phyloP scores from a whole-genome alignment of 2,113 vertebrate species.

The Paramormyrops kingsleyae region DNA sequence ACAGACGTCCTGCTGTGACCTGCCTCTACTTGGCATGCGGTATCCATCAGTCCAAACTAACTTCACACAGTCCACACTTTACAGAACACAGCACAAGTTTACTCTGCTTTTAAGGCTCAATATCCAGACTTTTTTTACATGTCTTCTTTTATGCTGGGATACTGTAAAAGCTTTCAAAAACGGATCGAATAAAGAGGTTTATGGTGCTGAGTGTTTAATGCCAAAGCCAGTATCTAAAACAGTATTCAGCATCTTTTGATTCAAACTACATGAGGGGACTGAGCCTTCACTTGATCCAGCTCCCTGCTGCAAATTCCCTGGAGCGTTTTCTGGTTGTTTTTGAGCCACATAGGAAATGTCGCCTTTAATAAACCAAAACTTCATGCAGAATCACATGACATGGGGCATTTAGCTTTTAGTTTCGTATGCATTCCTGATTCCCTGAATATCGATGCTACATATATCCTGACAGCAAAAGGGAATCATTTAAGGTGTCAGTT shows the following conservation, averaged over 20 bases:
- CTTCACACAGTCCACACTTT: constrained; percentile 48
- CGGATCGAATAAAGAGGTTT: constrained; percentile 44
- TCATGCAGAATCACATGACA: constrained; percentile 18
- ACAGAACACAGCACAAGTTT: constrained; percentile 53
- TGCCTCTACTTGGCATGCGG: constrained; percentile 16
- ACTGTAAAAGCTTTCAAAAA: constrained; percentile 47
- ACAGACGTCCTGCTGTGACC: neutral
- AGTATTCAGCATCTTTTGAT: constrained; percentile 54
- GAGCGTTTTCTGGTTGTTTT: constrained; percentile 3
- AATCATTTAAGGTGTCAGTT: neutral
- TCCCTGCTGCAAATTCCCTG: constrained; percentile 47
- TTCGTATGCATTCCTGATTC: neutral
- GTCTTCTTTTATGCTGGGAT: constrained; percentile 42
- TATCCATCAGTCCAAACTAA: constrained; percentile 51
- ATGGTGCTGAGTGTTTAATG: constrained; percentile 56
- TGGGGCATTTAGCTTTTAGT: neutral
- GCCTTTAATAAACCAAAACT: constrained; percentile 16
- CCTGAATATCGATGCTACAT: neutral
- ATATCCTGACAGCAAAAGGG: neutral
- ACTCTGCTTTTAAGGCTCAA: constrained; percentile 43
- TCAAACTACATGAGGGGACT: constrained; percentile 56
- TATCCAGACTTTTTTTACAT: constrained; percentile 45
- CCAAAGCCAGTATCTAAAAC: constrained; percentile 54
- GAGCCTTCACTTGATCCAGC: constrained; percentile 54
- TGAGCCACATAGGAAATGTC: neutral